A percentile compares a stretch with the other conserved stretches of the same genome.
phyloP scores from a whole-genome alignment of 1,140 invertebrate species.

The Bombus ignitus region DNA sequence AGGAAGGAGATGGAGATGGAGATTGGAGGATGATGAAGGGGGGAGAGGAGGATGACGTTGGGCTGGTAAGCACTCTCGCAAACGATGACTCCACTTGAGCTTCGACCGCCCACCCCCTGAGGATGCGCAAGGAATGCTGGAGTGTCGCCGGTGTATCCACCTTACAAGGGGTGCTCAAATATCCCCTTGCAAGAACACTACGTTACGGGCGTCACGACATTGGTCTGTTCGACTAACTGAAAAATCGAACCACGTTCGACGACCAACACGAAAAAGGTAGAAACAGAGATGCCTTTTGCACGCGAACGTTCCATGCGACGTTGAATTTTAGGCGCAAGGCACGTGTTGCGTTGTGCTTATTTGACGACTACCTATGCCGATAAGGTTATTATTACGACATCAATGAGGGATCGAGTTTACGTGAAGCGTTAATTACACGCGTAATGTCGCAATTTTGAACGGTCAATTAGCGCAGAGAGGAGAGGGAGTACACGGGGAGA shows the following conservation, averaged over 20 bases:
- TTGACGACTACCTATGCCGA: neutral
- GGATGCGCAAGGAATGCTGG: conserved; percentile 74
- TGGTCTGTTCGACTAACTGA: neutral
- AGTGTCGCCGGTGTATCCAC: conserved; percentile 72
- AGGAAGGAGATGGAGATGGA: conserved; percentile 32
- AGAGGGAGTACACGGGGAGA: neutral
- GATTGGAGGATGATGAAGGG: conserved; percentile 53
- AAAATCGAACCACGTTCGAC: neutral
- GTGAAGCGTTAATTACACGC: conserved; percentile 24
- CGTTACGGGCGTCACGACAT: neutral
- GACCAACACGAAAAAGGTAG: neutral
- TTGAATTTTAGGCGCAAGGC: neutral
- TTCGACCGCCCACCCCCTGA: conserved; percentile 66
- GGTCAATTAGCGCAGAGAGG: conserved; percentile 11
- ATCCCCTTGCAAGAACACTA: conserved; percentile 51
- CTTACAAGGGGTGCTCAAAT: conserved; percentile 72
- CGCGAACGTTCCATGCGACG: neutral
- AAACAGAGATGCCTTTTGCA: neutral
- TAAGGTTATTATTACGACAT: neutral
- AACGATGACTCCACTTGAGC: conserved; percentile 78
- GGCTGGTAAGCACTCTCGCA: conserved; percentile 74
- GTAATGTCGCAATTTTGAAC: conserved; percentile 45
- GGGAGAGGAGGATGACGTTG: conserved; percentile 69
- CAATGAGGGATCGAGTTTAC: conserved; percentile 16
- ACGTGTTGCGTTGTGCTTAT: neutral